A percentile compares a stretch with the other conserved stretches of the same genome.
Evolutionary conservation across 2,888 invertebrate genomes (phyloP).

Genomic region (Rhorus exstirpatorius): DNA sequence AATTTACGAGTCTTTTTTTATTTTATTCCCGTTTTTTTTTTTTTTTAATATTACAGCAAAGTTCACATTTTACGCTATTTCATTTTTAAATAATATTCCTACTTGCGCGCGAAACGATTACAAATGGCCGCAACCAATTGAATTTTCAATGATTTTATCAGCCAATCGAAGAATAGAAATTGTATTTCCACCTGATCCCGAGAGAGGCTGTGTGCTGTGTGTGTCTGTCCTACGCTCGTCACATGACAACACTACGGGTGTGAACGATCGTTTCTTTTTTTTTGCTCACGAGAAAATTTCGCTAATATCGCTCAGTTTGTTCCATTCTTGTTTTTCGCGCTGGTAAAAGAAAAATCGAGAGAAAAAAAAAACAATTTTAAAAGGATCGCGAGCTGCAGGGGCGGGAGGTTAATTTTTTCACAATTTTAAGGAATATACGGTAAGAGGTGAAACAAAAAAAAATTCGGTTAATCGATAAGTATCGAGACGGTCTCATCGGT

Average conservation of each 20-base stretch:
- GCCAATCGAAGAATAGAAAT: too few species aligned
- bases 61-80: too few species aligned
- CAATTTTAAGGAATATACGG: slow-evolving; percentile 26
- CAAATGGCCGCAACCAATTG: too few species aligned
- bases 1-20: too few species aligned
- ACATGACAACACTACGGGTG: slow-evolving; percentile 83
- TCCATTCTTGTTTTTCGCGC: neutral
- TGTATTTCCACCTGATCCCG: too few species aligned
- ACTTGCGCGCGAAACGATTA: too few species aligned
- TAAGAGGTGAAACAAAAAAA: slow-evolving; percentile 41
- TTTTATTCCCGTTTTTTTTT: too few species aligned
- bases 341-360: neutral
- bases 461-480: slow-evolving; percentile 60
- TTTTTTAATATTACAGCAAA: too few species aligned
- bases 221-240: slow-evolving; percentile 66
- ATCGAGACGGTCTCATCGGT: slow-evolving; percentile 36
- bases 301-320: slow-evolving; percentile 9
- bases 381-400: too few species aligned
- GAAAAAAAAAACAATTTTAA: neutral
- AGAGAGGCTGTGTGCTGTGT: too few species aligned
- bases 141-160: too few species aligned
- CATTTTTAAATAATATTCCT: too few species aligned
- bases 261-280: slow-evolving; percentile 71
- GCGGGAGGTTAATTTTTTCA: slow-evolving; percentile 16
- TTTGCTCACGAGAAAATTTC: slow-evolving; percentile 1